Base-by-base conservation (phyloP, 1,140 invertebrate genomes). In the Thalassaphorura encarpata region DNA sequence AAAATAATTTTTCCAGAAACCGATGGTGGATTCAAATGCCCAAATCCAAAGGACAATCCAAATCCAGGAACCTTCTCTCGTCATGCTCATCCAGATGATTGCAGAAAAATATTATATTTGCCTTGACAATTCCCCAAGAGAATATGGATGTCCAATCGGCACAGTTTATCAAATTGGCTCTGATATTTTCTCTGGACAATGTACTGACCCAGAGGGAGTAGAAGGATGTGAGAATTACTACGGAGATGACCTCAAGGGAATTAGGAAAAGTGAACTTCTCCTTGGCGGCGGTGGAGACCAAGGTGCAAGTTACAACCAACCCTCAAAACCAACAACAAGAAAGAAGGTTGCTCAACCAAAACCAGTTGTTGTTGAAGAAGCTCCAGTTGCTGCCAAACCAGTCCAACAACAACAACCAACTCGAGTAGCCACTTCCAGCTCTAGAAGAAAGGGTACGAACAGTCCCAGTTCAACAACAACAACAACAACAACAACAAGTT, bases 111-210 rank as follows among this genome's bases (percentile, higher is more conserved):
- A 93, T 74, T 95, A 89, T 78, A 89, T 91, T 74, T 60, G 58
- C 24, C 21, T 60, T 26, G 89, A 92, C 70, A 85, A 86, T 58
- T 83, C 82, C 49, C 84, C 90, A 55, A 79, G 91, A 64, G 89
- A 94, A 72, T 95, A 95, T 71, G 90, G 91, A 53, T 95, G 91
- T 74, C 89, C 89, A 63, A 89, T 95, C 68, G 91, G 90, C 56
- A 93, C 89, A 21, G 91, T 94, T 15, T 95, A 93, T 84, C 92
- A 93, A 73, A 93, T 94, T 69, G 88, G 88, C 46, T 84, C 87
- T 66, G 70, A 81, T 64, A 87, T 91, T 56, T 89, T 87, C 64
- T 84, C 83, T 58, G 87, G 90, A 56, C 88, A 89, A 76, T 95
- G 91, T 72, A 58, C 36, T 16, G 54, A 64, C 28, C 56, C 57